A percentile compares a stretch with the other conserved stretches of the same genome.
These are phyloP conservation scores for Vulpes vulpes DNA, from an alignment of 2,113 vertebrate genomes.

Conservation along the genomic window DNA sequence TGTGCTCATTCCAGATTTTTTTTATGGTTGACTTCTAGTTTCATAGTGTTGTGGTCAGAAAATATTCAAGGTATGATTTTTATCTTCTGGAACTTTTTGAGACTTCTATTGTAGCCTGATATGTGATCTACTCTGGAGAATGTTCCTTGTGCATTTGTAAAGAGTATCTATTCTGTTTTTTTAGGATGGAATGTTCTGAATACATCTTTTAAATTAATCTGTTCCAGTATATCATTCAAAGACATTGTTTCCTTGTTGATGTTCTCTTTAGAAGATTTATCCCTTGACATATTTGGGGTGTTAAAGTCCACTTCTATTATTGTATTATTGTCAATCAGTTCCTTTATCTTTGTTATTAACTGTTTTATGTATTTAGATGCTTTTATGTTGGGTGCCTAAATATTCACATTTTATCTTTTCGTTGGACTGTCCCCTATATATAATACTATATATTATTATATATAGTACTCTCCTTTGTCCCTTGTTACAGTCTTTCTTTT, in stretches of 20 bases:
- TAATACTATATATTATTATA: background rate
- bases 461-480: background rate
- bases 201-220: background rate
- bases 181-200: background rate
- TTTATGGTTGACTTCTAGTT: background rate
- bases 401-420: background rate
- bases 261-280: background rate
- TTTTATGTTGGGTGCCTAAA: background rate
- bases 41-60: background rate
- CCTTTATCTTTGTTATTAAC: background rate
- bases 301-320: background rate
- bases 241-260: background rate
- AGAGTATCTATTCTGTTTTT: background rate
- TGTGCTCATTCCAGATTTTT: background rate
- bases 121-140: background rate
- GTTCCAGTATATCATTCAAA: background rate
- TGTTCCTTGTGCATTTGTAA: background rate
- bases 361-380: background rate
- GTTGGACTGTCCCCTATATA: background rate
- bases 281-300: background rate
- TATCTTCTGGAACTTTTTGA: background rate
- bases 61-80: background rate
- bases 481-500: background rate
- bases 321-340: background rate
- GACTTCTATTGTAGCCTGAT: background rate